Conservation (phyloP, 2,888 invertebrate species). For the Crossocerus cetratus region DNA sequence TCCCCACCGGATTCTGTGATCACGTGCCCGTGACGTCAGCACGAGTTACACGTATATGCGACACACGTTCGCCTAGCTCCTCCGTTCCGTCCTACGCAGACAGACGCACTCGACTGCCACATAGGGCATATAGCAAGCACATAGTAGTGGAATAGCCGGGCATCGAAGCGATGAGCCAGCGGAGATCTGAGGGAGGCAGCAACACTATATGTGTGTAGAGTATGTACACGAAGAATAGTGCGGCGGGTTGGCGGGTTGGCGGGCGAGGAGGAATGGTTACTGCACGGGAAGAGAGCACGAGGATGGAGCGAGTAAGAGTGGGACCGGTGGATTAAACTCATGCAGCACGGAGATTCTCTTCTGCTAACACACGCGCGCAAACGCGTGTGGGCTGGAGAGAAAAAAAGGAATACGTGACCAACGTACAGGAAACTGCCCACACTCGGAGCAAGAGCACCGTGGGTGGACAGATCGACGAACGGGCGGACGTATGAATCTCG, state of each 20-base stretch:
- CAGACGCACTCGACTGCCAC: background rate
- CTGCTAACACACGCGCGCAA: constrained; percentile 42
- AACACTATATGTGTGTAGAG: background rate
- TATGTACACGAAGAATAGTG: background rate
- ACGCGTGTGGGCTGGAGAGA: constrained; percentile 59
- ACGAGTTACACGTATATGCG: constrained; percentile 52
- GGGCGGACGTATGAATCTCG: constrained; percentile 46
- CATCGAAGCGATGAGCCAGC: background rate
- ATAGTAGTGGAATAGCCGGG: constrained; percentile 2
- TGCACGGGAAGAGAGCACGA: constrained; percentile 7
- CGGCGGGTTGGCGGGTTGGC: background rate
- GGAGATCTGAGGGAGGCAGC: background rate
- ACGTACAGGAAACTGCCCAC: constrained; percentile 69
- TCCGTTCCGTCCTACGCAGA: constrained; percentile 30
- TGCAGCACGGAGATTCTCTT: constrained; percentile 42
- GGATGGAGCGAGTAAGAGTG: constrained; percentile 12
- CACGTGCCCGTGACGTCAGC: constrained; percentile 65
- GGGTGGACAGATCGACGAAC: constrained; percentile 60
- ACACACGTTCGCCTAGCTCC: constrained; percentile 33
- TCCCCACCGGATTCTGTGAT: constrained; percentile 58
- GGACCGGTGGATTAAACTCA: constrained; percentile 38
- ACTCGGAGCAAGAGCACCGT: constrained; percentile 59
- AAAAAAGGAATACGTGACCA: constrained; percentile 64
- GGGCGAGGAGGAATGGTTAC: background rate
- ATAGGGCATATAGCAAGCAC: background rate